Percentiles rank a stretch among this genome's conserved stretches.
phyloP scores from a whole-genome alignment of 2,888 invertebrate species.

The Amblyteles armatorius region DNA sequence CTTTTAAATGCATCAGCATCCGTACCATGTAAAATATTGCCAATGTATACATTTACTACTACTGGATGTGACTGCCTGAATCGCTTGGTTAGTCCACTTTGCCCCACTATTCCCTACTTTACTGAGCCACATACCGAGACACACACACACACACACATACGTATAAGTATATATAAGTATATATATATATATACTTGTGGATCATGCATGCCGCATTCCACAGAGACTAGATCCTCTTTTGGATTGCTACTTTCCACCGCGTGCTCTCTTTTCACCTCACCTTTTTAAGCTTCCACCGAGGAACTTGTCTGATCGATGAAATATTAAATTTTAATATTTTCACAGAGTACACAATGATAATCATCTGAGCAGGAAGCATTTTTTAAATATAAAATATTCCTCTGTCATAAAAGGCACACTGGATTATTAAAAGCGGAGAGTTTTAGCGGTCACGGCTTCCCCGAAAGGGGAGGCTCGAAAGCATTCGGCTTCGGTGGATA shows the following conservation, averaged over 20 bases:
- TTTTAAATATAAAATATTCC: neutral
- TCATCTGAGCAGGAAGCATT: conserved; percentile 11
- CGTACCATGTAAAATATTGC: too few relatives aligned
- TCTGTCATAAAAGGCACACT: neutral
- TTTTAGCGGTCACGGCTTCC: conserved; percentile 29
- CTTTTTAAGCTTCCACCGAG: neutral
- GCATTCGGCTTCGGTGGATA: conserved; percentile 6
- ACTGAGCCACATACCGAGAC: conserved; percentile 39
- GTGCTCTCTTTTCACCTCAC: conserved; percentile 71
- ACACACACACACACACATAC: conserved; percentile 44
- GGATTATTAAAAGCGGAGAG: conserved; percentile 24
- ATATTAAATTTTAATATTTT: conserved; percentile 6
- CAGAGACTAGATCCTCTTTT: conserved; percentile 71
- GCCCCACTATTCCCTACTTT: neutral
- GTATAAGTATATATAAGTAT: too few relatives aligned
- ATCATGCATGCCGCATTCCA: conserved; percentile 76
- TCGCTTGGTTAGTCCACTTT: neutral
- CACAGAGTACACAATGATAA: conserved; percentile 3
- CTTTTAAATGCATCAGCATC: too few relatives aligned
- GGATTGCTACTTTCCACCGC: conserved; percentile 63
- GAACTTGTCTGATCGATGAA: conserved; percentile 40
- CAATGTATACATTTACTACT: too few relatives aligned
- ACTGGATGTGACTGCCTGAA: neutral
- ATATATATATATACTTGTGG: neutral
- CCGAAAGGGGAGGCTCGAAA: neutral